Conservation (phyloP, 2,888 invertebrate genomes). For the Acleris laterana region DNA sequence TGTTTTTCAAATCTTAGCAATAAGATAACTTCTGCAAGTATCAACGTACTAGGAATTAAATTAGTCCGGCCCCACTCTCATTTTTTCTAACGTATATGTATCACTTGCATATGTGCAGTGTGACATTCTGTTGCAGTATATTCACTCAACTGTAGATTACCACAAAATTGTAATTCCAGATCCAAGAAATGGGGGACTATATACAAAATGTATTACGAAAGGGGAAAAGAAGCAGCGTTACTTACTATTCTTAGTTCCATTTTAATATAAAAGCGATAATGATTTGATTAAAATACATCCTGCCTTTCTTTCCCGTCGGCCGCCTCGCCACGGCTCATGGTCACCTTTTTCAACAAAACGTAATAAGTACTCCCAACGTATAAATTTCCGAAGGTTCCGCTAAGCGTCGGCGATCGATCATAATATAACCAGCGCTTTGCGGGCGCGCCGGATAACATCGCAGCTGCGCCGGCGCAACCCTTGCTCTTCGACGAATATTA, state of each 20-base stretch:
- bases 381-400: conserved; percentile 44
- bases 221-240: background rate
- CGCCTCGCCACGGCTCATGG: conserved; percentile 7
- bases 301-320: conserved; percentile 14
- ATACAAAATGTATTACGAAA: background rate
- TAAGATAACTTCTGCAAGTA: too few relatives aligned
- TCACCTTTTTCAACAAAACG: conserved; percentile 23
- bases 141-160: too few relatives aligned
- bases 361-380: conserved; percentile 42
- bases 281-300: conserved; percentile 14
- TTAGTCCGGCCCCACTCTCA: too few relatives aligned
- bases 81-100: too few relatives aligned
- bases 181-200: background rate
- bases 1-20: too few relatives aligned
- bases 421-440: conserved; percentile 50
- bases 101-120: too few relatives aligned
- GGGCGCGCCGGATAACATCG: conserved; percentile 53
- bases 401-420: conserved; percentile 54
- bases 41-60: too few relatives aligned
- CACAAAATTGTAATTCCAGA: too few relatives aligned
- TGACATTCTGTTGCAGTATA: too few relatives aligned
- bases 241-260: background rate
- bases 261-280: conserved; percentile 1
- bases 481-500: conserved; percentile 38
- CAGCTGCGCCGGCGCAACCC: conserved; percentile 55